Percentiles rank a stretch among this genome's conserved stretches.
phyloP scores from a whole-genome alignment of 2,888 invertebrate genomes.

The Drosophila demipolita region DNA sequence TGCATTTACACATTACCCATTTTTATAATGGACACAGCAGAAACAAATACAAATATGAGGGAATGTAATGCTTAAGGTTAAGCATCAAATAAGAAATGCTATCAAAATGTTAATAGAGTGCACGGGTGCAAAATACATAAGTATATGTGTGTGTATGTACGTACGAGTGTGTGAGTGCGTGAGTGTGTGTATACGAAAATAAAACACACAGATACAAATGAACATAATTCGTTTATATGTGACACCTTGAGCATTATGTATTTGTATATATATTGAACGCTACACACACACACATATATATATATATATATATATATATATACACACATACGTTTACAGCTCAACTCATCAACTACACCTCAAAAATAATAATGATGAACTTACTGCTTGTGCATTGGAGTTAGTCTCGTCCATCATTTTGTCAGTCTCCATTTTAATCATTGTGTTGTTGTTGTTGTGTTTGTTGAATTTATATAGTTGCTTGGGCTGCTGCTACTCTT shows the following conservation, averaged over 20 bases:
- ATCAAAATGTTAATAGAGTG: slow-evolving; percentile 63
- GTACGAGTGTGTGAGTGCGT: slow-evolving; percentile 10
- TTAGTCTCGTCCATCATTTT: slow-evolving; percentile 93
- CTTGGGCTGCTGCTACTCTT: slow-evolving; percentile 49
- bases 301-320: slow-evolving; percentile 19
- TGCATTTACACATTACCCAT: background rate
- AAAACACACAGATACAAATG: slow-evolving; percentile 47
- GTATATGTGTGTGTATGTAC: background rate
- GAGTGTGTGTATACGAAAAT: slow-evolving; percentile 62
- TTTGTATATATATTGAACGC: slow-evolving; percentile 31
- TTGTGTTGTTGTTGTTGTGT: slow-evolving; percentile 62
- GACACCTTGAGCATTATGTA: slow-evolving; percentile 66
- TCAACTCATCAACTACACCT: slow-evolving; percentile 34
- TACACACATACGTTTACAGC: slow-evolving; percentile 9
- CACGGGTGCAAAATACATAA: slow-evolving; percentile 68
- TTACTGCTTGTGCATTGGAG: slow-evolving; percentile 88
- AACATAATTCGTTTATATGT: slow-evolving; percentile 42
- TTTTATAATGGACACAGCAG: background rate
- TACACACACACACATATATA: slow-evolving; percentile 14
- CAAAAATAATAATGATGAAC: slow-evolving; percentile 54
- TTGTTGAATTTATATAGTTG: slow-evolving; percentile 62
- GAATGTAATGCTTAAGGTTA: slow-evolving; percentile 59
- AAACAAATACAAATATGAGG: slow-evolving; percentile 1
- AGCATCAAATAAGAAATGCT: slow-evolving; percentile 36
- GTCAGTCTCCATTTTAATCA: slow-evolving; percentile 96